Conservation (phyloP, 2,888 invertebrate species). For the Rhogogaster chlorosoma region DNA sequence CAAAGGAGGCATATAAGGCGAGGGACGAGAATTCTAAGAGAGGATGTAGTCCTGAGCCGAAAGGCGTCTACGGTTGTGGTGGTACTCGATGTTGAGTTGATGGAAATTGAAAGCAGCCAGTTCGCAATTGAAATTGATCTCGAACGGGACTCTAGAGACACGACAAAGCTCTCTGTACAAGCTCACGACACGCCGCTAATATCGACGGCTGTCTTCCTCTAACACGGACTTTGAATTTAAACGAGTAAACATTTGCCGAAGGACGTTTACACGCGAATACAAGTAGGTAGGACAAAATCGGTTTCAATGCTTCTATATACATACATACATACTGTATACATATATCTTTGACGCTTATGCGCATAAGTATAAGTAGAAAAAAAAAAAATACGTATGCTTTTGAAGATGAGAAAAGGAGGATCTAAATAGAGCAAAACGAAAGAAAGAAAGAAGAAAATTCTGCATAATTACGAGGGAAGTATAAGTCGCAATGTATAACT, state of each 20-base stretch:
- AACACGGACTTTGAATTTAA: constrained; percentile 31
- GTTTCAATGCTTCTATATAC: neutral
- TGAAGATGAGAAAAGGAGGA: neutral
- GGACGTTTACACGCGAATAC: constrained; percentile 34
- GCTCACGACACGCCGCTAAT: constrained; percentile 36
- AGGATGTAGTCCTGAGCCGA: neutral
- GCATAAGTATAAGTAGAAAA: neutral
- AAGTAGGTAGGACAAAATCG: neutral
- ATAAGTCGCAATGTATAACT: neutral
- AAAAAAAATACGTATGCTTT: neutral
- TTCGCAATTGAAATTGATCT: constrained; percentile 46
- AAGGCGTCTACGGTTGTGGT: neutral
- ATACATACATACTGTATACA: too few relatives aligned
- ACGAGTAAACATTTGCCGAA: constrained; percentile 38
- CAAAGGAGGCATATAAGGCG: neutral
- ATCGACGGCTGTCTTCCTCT: constrained; percentile 30
- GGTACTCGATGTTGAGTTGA: constrained; percentile 15
- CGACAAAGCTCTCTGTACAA: constrained; percentile 41
- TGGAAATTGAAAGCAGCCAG: constrained; percentile 41
- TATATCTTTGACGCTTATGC: neutral
- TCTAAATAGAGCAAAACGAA: neutral
- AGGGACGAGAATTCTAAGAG: neutral
- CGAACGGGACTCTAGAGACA: constrained; percentile 15
- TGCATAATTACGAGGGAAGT: neutral
- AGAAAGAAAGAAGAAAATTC: neutral